These are phyloP conservation scores for Scarus forsteni DNA, from an alignment of 2,797 vertebrate species.

Conservation along the genomic window DNA sequence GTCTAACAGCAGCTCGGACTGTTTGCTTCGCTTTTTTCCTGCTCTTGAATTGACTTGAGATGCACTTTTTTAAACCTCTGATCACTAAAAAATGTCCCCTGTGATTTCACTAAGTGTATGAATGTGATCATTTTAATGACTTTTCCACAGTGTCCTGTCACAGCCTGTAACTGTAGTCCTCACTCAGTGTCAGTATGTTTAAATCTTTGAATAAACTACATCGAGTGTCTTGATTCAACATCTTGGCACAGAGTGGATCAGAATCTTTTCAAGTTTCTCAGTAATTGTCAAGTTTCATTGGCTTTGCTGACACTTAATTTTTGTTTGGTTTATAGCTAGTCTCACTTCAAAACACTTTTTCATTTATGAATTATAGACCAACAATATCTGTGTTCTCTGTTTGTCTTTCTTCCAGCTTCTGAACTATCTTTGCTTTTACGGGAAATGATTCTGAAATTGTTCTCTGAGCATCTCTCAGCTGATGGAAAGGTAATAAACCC, in stretches of 20 bases:
- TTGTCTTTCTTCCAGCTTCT: constrained; percentile 68
- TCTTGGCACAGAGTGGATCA: background rate
- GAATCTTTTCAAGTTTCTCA: background rate
- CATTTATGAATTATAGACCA: background rate
- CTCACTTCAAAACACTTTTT: background rate
- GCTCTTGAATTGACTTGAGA: too few relatives aligned
- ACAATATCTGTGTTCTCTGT: constrained; percentile 1
- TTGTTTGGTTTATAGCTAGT: background rate
- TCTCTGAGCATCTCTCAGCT: constrained; percentile 84
- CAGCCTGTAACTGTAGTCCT: background rate
- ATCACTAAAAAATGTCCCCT: too few relatives aligned
- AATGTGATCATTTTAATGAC: too few relatives aligned
- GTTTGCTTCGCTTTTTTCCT: too few relatives aligned
- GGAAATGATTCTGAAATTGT: constrained; percentile 85
- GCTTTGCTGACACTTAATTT: background rate
- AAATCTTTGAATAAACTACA: background rate
- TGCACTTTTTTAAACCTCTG: too few relatives aligned
- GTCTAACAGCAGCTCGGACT: too few relatives aligned
- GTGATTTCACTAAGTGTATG: background rate
- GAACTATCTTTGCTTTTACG: constrained; percentile 82
- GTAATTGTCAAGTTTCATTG: background rate
- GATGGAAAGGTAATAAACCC: constrained; percentile 85
- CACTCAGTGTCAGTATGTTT: background rate
- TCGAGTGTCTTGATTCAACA: background rate
- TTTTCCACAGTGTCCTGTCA: too few relatives aligned